A percentile compares a stretch with the other conserved stretches of the same genome.
Evolutionary conservation across 1,140 invertebrate genomes (phyloP).

Genomic region (Saccostrea glomerata): DNA sequence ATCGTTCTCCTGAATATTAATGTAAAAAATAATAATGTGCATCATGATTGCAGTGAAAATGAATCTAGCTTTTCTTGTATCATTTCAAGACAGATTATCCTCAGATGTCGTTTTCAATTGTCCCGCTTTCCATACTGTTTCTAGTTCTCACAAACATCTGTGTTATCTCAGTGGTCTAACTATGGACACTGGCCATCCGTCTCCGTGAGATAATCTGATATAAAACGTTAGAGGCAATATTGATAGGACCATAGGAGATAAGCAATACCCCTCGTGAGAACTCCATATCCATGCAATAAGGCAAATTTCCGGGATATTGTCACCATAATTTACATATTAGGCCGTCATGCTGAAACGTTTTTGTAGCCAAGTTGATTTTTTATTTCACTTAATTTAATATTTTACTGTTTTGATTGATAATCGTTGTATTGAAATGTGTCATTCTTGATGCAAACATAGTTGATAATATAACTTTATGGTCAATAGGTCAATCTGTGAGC

Average conservation of each 20-base stretch:
- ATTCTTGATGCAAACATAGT: neutral
- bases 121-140: neutral
- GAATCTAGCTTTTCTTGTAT: too few relatives aligned
- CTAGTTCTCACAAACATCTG: constrained; percentile 14
- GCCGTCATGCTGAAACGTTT: neutral
- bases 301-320: neutral
- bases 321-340: neutral
- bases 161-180: neutral
- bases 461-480: neutral
- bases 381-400: neutral
- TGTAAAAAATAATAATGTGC: too few relatives aligned
- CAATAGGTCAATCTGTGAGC: neutral
- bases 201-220: neutral
- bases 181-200: constrained; percentile 15
- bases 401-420: constrained; percentile 13
- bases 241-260: neutral
- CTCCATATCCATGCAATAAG: neutral
- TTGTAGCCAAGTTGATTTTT: neutral
- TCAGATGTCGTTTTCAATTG: neutral
- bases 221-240: neutral
- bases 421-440: constrained; percentile 8
- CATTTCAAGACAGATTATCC: too few relatives aligned
- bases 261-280: constrained; percentile 24
- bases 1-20: too few relatives aligned
- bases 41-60: too few relatives aligned